These are phyloP conservation scores for Phalacrocorax carbo DNA, from an alignment of 2,113 vertebrate genomes.

Conservation along the genomic window DNA sequence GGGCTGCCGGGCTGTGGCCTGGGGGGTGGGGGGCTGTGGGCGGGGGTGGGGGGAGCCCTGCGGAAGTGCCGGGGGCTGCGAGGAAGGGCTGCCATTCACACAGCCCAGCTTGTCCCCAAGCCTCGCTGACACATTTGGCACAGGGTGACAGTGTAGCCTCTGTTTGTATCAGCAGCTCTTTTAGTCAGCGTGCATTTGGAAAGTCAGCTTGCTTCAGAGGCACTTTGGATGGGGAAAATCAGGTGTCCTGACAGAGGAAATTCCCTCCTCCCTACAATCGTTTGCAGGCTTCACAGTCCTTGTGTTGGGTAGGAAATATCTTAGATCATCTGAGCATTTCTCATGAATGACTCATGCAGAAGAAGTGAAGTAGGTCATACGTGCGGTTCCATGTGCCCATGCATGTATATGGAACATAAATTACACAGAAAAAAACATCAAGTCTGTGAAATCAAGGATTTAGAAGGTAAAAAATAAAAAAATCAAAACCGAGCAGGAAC, in stretches of 20 bases:
- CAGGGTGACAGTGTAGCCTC: neutral
- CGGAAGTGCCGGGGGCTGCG: neutral
- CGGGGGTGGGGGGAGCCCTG: neutral
- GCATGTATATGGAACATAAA: neutral
- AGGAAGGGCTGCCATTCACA: neutral
- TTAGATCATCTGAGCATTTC: neutral
- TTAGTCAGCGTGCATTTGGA: neutral
- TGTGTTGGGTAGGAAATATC: accelerated
- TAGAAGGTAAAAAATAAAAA: neutral
- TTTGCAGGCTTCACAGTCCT: accelerated
- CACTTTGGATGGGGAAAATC: neutral
- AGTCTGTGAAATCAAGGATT: neutral
- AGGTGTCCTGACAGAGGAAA: neutral
- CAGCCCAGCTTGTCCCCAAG: neutral
- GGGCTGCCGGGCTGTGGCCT: accelerated
- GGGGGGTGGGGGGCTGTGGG: neutral
- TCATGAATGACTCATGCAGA: neutral
- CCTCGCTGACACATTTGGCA: neutral
- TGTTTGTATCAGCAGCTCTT: neutral
- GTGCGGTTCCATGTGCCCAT: accelerated
- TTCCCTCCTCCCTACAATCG: too few relatives aligned
- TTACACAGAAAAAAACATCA: neutral
- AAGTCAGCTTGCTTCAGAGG: neutral
- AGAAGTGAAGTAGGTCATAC: neutral
- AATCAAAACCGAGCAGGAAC: accelerated